Evolutionary conservation across 2,797 vertebrate species (phyloP).

Genomic region (Orestias chungarensis): DNA sequence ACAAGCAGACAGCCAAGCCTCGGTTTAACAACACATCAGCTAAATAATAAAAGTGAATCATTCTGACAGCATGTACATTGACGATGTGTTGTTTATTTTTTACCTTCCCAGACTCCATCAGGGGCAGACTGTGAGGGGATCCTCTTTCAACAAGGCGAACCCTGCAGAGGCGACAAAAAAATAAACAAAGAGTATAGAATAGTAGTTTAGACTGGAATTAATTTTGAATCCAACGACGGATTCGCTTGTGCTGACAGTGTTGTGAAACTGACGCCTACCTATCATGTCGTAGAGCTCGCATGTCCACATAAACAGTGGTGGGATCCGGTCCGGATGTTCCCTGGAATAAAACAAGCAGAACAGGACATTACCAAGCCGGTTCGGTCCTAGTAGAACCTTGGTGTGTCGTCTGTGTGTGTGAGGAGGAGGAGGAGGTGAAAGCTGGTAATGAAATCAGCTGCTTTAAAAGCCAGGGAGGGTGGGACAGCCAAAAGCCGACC

Average conservation of each 20-base stretch:
- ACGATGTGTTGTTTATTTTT: not conserved
- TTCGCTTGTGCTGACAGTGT: not conserved
- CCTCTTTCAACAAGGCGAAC: constrained; percentile 95
- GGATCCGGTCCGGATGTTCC: constrained; percentile 95
- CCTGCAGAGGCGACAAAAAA: constrained; percentile 68
- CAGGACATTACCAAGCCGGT: not conserved
- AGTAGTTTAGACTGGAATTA: not conserved
- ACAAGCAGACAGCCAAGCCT: constrained; percentile 21
- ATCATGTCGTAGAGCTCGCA: constrained; percentile 94
- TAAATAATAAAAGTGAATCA: not conserved
- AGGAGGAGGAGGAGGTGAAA: constrained; percentile 38
- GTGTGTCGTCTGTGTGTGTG: constrained; percentile 35
- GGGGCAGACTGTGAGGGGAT: constrained; percentile 92
- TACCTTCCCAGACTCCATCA: constrained; percentile 98
- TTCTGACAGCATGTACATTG: not conserved
- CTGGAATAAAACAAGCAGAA: constrained; percentile 67
- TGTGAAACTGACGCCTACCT: constrained; percentile 74
- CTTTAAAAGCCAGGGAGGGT: constrained; percentile 58
- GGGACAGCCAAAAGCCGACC: constrained; percentile 71
- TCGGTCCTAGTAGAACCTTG: not conserved
- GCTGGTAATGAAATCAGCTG: constrained; percentile 57
- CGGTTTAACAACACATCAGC: not conserved
- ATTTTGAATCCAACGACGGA: not conserved
- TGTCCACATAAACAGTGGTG: constrained; percentile 95
- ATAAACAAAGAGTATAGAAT: not conserved